phyloP scores from a whole-genome alignment of 2,797 vertebrate species.

The Ctenochaetus hawaiiensis region DNA sequence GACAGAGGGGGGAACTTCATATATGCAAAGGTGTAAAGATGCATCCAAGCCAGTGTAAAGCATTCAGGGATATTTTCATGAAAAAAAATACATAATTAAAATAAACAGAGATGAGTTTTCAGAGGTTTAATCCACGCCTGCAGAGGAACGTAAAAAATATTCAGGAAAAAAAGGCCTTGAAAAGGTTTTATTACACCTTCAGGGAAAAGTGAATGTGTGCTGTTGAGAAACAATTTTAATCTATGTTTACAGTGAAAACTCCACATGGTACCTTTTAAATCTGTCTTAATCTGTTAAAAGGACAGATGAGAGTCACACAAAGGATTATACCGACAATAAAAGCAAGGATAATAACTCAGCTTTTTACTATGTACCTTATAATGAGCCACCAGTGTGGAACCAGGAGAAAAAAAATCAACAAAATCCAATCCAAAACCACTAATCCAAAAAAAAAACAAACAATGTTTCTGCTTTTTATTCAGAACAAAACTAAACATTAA shows the following conservation, averaged over 20 bases:
- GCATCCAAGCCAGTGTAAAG: no score
- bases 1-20: no score
- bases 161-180: slow-evolving; percentile 11
- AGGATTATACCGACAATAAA: slow-evolving; percentile 27
- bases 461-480: not conserved
- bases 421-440: slow-evolving; percentile 8
- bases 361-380: not conserved
- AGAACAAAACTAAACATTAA: not conserved
- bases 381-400: not conserved
- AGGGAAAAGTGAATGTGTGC: slow-evolving; percentile 20
- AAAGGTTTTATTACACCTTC: slow-evolving; percentile 27
- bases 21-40: no score
- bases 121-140: no score
- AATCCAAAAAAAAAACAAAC: not conserved
- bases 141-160: slow-evolving; percentile 13
- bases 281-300: slow-evolving; percentile 36
- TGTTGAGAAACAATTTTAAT: slow-evolving; percentile 35
- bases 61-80: no score
- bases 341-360: not conserved
- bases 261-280: slow-evolving; percentile 17
- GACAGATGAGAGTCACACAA: slow-evolving; percentile 30
- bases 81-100: no score
- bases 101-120: no score
- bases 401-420: not conserved
- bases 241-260: slow-evolving; percentile 40